Base-by-base conservation (phyloP, 1,140 invertebrate genomes). In the Papilio aristodemus region DNA sequence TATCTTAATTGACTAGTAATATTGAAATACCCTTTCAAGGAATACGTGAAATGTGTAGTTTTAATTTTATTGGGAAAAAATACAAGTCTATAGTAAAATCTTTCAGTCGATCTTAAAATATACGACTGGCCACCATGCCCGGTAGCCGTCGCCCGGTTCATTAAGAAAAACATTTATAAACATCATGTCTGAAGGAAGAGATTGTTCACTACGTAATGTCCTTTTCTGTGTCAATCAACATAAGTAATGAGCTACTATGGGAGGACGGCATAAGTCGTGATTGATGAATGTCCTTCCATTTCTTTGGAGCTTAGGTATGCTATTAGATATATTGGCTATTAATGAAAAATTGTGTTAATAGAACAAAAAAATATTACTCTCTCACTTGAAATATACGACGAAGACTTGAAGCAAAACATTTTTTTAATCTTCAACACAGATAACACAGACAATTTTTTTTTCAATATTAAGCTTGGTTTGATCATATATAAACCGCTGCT, bases 231-330 rank as follows among this genome's bases (percentile, higher is more conserved):
- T 64, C 62, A 64, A 64, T 64, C 62, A 64, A 64, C 62, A 64
- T 64, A 64, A 41, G 62, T 64, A 64, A 64, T 64, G 62, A 64
- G 62, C 38, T 10, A 64, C 37, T n/a, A 64, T 64, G 38, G 62
- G 38, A 41, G 62, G 62, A 64, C 62, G 38, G 38, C 19, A 64
- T 41, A 64, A 64, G 62, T 43, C 62, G 38, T 64, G 62, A 64
- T 64, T 64, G 62, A 64, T 64, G 62, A 38, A 64, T 43, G 62
- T 64, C 62, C 43, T 22, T 43, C 7, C 22, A 43, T 64, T 64
- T 64, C 62, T 64, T 64, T 64, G 38, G 62, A 43, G 62, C 62
- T 64, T 64, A 64, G 62, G 19, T 64, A 41, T 64, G 39, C 62
- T 39, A 13, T 63, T 63, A 63, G 38, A 13, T 9, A 63, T 41